These are phyloP conservation scores for Cheilosia vernalis DNA, from an alignment of 2,888 invertebrate species.

Conservation along the genomic window DNA sequence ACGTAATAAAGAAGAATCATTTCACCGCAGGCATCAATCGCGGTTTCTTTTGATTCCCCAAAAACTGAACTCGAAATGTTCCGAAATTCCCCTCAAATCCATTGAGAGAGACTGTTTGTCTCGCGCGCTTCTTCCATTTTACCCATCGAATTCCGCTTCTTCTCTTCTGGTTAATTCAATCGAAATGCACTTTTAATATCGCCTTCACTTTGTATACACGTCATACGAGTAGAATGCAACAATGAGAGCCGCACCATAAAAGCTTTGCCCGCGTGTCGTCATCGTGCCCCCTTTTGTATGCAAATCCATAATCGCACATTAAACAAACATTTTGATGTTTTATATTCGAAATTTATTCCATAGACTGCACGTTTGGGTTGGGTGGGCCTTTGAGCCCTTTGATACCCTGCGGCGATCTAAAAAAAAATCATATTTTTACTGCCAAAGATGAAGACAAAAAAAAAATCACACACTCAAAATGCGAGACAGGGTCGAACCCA, in stretches of 20 bases:
- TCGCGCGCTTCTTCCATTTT: slow-evolving; percentile 15
- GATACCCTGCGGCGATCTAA: slow-evolving; percentile 63
- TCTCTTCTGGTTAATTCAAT: slow-evolving; percentile 18
- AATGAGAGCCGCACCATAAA: slow-evolving; percentile 31
- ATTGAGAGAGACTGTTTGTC: slow-evolving; percentile 56
- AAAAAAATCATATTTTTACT: slow-evolving; percentile 55
- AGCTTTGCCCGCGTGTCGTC: neutral
- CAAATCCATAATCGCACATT: slow-evolving; percentile 73
- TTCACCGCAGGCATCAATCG: slow-evolving; percentile 74
- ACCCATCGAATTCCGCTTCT: neutral
- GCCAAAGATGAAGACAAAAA: neutral
- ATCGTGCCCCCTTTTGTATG: slow-evolving; percentile 63
- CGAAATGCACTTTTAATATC: slow-evolving; percentile 39
- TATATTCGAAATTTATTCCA: slow-evolving; percentile 40
- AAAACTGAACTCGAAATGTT: slow-evolving; percentile 25
- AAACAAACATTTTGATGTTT: slow-evolving; percentile 74
- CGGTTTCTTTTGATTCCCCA: slow-evolving; percentile 67
- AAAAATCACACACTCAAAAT: slow-evolving; percentile 23
- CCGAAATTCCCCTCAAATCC: slow-evolving; percentile 29
- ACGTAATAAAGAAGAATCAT: slow-evolving; percentile 75
- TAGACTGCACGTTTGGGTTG: slow-evolving; percentile 24
- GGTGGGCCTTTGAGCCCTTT: slow-evolving; percentile 65
- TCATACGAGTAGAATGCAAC: neutral
- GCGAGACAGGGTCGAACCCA: slow-evolving; percentile 54
- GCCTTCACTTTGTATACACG: slow-evolving; percentile 11